Conservation (phyloP, 2,888 invertebrate species). For the Dromius quadrimaculatus region DNA sequence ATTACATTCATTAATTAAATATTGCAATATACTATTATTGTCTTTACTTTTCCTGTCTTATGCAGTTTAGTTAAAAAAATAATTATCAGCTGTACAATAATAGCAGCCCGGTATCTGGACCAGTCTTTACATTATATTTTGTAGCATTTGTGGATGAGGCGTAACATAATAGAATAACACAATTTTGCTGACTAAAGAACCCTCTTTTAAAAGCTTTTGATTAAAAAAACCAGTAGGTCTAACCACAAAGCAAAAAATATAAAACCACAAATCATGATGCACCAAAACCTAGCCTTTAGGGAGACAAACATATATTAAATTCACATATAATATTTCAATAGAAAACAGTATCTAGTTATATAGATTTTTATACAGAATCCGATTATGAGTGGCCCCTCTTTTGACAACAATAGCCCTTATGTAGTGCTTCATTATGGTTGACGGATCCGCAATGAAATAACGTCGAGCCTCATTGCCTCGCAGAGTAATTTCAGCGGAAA, state of each 20-base stretch:
- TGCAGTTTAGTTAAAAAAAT: too few species aligned
- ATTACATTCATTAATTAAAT: too few species aligned
- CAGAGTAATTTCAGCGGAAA: conserved; percentile 44
- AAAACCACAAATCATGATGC: conserved; percentile 29
- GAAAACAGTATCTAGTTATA: conserved; percentile 34
- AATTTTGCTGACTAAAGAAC: not conserved
- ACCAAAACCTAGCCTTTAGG: conserved; percentile 5
- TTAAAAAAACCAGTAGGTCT: conserved; percentile 11
- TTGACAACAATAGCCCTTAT: conserved; percentile 60
- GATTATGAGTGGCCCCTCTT: conserved; percentile 62
- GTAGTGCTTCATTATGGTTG: conserved; percentile 62
- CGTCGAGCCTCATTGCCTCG: conserved; percentile 64
- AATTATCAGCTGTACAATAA: too few species aligned
- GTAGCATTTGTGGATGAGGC: too few species aligned
- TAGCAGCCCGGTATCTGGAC: too few species aligned
- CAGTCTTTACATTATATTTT: too few species aligned
- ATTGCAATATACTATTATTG: too few species aligned
- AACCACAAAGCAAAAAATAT: conserved; percentile 21
- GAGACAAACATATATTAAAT: conserved; percentile 44
- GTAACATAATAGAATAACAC: conserved; percentile 2
- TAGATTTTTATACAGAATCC: conserved; percentile 60
- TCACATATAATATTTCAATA: conserved; percentile 48
- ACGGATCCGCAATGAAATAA: conserved; percentile 63
- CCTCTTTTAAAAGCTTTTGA: conserved; percentile 4
- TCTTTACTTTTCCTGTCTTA: too few species aligned